Percentiles rank a stretch among this genome's conserved stretches.
Conservation (phyloP, 2,113 vertebrate genomes). For the Coryphaenoides rupestris region DNA sequence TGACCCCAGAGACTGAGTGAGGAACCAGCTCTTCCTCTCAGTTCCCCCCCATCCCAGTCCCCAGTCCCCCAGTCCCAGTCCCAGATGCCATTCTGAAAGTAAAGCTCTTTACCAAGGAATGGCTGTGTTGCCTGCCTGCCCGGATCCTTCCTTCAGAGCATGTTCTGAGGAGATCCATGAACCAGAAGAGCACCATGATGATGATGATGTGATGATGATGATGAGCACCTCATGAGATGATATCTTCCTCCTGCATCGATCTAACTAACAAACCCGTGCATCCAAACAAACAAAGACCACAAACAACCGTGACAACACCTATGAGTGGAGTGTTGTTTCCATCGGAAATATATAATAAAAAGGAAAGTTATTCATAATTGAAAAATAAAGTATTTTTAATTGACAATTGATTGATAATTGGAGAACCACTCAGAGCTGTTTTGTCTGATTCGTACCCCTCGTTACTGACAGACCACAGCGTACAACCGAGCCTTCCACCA, state of each 20-base stretch:
- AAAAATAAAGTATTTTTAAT: not conserved
- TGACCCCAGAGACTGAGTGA: not conserved
- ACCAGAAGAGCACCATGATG: constrained; percentile 20
- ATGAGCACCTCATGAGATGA: constrained; percentile 4
- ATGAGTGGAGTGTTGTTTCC: constrained; percentile 48
- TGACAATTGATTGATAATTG: not conserved
- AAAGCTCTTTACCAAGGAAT: constrained; percentile 48
- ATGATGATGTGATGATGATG: constrained; percentile 26
- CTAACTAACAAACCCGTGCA: constrained; percentile 49
- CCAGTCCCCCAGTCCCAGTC: too few species aligned
- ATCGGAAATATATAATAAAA: not conserved
- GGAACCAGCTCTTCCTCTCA: not conserved
- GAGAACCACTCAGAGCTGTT: constrained; percentile 53
- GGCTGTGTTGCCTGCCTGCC: constrained; percentile 35
- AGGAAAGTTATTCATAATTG: not conserved
- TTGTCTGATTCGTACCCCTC: constrained; percentile 38
- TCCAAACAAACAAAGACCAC: constrained; percentile 24
- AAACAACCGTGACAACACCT: constrained; percentile 47
- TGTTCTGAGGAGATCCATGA: constrained; percentile 59
- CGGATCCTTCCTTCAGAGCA: constrained; percentile 68
- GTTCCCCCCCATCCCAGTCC: too few species aligned
- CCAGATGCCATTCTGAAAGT: constrained; percentile 46
- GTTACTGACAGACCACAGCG: constrained; percentile 42
- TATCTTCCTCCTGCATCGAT: constrained; percentile 39
- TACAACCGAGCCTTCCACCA: constrained; percentile 30